A percentile compares a stretch with the other conserved stretches of the same genome.
These are phyloP conservation scores for Eulemur rubriventer DNA, from an alignment of 2,797 vertebrate species.

Conservation along the genomic window DNA sequence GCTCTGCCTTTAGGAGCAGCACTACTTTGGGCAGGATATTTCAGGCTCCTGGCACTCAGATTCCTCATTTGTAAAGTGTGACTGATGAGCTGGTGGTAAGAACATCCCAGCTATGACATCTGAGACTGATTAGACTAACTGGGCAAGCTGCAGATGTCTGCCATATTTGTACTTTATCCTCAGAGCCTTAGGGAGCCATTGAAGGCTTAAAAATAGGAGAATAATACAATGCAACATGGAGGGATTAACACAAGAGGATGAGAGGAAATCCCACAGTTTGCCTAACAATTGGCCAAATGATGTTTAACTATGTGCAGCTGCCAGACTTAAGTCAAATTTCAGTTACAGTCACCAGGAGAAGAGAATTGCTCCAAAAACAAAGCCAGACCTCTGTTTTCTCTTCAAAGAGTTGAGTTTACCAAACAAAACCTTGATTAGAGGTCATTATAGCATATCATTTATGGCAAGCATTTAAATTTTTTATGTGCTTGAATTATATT, in stretches of 20 bases:
- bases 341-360: constrained; percentile 17
- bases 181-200: background rate
- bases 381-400: constrained; percentile 29
- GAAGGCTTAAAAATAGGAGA: background rate
- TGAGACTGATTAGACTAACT: background rate
- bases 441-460: background rate
- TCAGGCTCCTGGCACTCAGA: background rate
- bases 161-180: background rate
- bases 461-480: constrained; percentile 28
- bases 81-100: background rate
- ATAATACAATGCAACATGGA: background rate
- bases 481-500: constrained; percentile 23
- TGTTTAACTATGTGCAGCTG: constrained; percentile 41
- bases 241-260: background rate
- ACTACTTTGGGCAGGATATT: background rate
- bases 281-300: constrained; percentile 33
- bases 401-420: background rate
- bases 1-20: background rate
- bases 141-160: background rate
- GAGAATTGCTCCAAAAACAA: background rate
- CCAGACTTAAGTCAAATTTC: constrained; percentile 31
- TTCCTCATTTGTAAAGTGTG: background rate
- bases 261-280: constrained; percentile 43
- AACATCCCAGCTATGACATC: background rate
- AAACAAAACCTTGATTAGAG: constrained; percentile 55